Evolutionary conservation across 2,888 invertebrate species (phyloP).

Genomic region (Xiphydria camelus): DNA sequence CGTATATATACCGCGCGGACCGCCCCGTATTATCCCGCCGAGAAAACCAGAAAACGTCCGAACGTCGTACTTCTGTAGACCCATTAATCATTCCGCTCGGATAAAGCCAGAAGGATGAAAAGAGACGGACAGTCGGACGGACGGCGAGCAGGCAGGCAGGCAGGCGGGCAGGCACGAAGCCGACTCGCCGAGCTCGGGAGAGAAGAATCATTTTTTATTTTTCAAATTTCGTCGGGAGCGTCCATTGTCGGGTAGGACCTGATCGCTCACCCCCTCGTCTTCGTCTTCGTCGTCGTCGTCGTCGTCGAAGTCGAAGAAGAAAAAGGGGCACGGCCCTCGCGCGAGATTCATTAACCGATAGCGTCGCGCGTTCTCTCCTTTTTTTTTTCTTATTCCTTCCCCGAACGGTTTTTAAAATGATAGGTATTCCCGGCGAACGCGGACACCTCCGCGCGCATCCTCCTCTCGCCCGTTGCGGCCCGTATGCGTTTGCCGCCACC

Average conservation of each 20-base stretch:
- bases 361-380: constrained; percentile 21
- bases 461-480: not conserved
- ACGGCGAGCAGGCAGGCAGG: constrained; percentile 22
- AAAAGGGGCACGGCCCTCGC: constrained; percentile 4
- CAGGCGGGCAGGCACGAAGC: constrained; percentile 19
- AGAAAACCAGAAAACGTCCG: constrained; percentile 44
- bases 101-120: constrained; percentile 45
- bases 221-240: constrained; percentile 44
- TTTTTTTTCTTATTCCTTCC: constrained; percentile 1
- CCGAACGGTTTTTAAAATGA: constrained; percentile 29
- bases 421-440: constrained; percentile 23
- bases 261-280: not conserved
- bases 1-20: not conserved
- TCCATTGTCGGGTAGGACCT: constrained; percentile 45
- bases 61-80: constrained; percentile 34
- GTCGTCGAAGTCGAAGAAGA: too few species aligned
- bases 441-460: not conserved
- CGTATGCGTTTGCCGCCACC: constrained; percentile 27
- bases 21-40: constrained; percentile 8
- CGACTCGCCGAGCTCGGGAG: constrained; percentile 2
- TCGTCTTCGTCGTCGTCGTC: too few species aligned
- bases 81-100: constrained; percentile 53
- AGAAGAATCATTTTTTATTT: constrained; percentile 45
- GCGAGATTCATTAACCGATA: constrained; percentile 52
- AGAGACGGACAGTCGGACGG: constrained; percentile 44